Percentiles rank a stretch among this genome's conserved stretches.
These are phyloP conservation scores for Gavialis gangeticus DNA, from an alignment of 2,113 vertebrate species.

Conservation along the genomic window DNA sequence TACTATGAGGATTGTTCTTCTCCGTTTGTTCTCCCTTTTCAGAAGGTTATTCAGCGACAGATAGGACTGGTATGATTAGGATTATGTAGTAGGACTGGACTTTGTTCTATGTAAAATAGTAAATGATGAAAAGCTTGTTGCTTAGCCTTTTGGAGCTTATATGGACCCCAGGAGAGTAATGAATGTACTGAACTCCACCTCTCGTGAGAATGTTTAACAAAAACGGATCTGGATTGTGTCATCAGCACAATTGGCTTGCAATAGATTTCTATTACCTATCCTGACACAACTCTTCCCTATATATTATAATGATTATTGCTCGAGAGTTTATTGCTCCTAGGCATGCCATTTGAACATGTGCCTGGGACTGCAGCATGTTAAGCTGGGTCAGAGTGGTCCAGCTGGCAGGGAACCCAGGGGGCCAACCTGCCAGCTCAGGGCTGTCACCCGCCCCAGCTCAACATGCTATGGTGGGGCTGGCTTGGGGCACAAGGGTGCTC, in stretches of 20 bases:
- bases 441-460: no score
- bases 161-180: background rate
- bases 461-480: no score
- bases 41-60: background rate
- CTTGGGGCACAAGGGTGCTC: no score
- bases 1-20: slow-evolving; percentile 21
- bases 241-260: background rate
- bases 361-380: background rate
- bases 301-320: background rate
- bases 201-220: background rate
- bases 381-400: background rate
- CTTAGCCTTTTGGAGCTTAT: background rate
- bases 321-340: background rate
- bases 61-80: background rate
- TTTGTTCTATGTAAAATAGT: slow-evolving; percentile 25
- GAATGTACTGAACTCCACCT: slow-evolving; percentile 19
- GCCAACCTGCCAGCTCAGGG: background rate
- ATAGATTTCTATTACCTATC: background rate
- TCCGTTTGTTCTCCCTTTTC: background rate
- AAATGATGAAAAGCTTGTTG: background rate
- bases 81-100: background rate
- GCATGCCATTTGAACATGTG: slow-evolving; percentile 2
- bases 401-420: background rate
- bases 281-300: background rate
- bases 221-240: background rate